phyloP scores from a whole-genome alignment of 2,797 vertebrate genomes.

The Phalanger gymnotis region DNA sequence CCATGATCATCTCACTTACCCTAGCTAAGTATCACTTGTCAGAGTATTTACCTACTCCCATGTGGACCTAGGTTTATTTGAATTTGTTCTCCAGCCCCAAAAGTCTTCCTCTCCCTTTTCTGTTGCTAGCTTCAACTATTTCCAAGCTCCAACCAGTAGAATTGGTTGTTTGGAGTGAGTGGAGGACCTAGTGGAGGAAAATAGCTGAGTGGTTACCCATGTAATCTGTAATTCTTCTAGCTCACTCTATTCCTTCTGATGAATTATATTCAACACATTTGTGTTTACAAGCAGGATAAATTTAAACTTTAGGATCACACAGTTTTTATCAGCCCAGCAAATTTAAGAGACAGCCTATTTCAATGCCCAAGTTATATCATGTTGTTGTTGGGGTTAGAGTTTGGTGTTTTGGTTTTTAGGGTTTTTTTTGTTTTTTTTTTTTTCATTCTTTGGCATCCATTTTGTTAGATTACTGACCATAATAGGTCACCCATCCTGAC shows the following conservation, averaged over 20 bases:
- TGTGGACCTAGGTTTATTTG: too few species aligned
- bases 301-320: slow-evolving; percentile 45
- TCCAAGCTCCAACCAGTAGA: neutral
- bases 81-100: too few species aligned
- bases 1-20: slow-evolving; percentile 26
- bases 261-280: neutral
- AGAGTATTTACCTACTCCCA: too few species aligned
- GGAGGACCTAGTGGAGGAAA: slow-evolving; percentile 4
- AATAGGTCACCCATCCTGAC: neutral
- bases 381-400: neutral
- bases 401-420: too few species aligned
- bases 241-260: slow-evolving; percentile 4
- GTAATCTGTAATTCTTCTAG: neutral
- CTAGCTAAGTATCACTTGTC: too few species aligned
- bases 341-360: neutral
- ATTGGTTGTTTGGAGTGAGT: neutral
- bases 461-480: neutral
- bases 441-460: neutral
- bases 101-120: too few species aligned
- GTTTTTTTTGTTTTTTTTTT: too few species aligned
- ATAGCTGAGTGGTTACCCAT: slow-evolving; percentile 19
- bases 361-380: neutral
- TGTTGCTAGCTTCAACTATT: neutral
- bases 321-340: slow-evolving; percentile 18
- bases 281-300: neutral